Base-by-base conservation (phyloP, 2,888 invertebrate genomes). In the Bursaphelenchus okinawaensis region DNA sequence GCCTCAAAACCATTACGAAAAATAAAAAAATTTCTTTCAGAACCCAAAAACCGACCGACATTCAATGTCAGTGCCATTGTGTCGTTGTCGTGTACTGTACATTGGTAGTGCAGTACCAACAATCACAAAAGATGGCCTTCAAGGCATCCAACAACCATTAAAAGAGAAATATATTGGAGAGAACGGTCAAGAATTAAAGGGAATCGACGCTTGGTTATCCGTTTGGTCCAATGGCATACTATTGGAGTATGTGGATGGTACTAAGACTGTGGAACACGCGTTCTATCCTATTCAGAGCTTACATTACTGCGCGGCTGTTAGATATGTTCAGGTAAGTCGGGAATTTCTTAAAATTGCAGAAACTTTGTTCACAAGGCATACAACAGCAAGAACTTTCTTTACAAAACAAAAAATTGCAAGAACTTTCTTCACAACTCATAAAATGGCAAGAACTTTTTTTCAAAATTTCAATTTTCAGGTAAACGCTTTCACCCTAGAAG, bases 91-190 rank as follows among this genome's bases (percentile, higher is more conserved):
- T 71, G 95, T 96, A 62, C 88, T 95, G 66, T 98, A 96, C 85
- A 87, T 98, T 79, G 96, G 96, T 76, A 92, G 92, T 77, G 90
- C 93, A 24, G 94, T 95, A 79, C 93, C 96, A 28, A 92, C 94
- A 82, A 91, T 93, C 83, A 93, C 93, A 83, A 95, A 96, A 84
- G 95, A 98, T 83, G 96, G 96, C 59, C 87, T 98, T 57, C 91
- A 95, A 83, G 81, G 81, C 31, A 81, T 81, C 74, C 96, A 98
- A 86, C 94, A 96, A 84, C 96, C 96, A 1, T 85, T 98, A 77
- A 89, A 91, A 76, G 95, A 94, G 82, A 86, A 95, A 66, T 98
- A 98, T 85, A 93, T 95, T 66, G 92, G 93, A 74, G 92, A 92
- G 85, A 92, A 93, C 68, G 90, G 91, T 67, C 87, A 90, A 69